Evolutionary conservation across 2,797 vertebrate genomes (phyloP).

Genomic region (Micromesistius poutassou): DNA sequence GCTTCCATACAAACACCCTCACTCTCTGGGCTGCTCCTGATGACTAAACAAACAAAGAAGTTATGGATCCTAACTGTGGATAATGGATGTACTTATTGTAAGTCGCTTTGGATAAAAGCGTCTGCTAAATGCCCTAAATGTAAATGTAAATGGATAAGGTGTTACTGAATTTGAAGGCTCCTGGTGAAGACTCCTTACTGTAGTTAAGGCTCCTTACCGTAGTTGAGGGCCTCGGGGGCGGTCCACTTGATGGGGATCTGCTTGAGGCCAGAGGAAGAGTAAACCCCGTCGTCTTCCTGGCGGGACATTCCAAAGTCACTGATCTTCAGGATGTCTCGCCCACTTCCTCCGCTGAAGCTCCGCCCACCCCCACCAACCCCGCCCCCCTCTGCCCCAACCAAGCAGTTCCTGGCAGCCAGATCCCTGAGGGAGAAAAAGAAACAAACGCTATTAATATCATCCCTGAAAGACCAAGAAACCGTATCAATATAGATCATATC

Average conservation of each 20-base stretch:
- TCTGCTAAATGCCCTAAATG: no score
- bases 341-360: neutral
- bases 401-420: conserved; percentile 94
- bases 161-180: no score
- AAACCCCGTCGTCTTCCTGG: conserved; percentile 94
- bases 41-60: no score
- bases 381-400: conserved; percentile 84
- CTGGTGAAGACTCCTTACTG: no score
- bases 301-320: conserved; percentile 98
- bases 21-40: no score
- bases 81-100: no score
- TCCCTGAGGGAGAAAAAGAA: conserved; percentile 73
- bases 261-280: conserved; percentile 94
- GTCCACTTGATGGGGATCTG: conserved; percentile 99
- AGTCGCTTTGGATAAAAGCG: no score
- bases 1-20: no score
- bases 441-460: conserved; percentile 5
- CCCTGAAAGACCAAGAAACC: neutral
- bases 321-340: conserved; percentile 82
- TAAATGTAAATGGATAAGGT: no score
- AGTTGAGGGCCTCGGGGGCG: conserved; percentile 80
- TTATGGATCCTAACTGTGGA: conserved; percentile 79
- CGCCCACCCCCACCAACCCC: neutral
- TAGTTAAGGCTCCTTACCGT: no score
- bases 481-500: neutral